phyloP scores from a whole-genome alignment of 2,797 vertebrate species.

The Selene dorsalis region DNA sequence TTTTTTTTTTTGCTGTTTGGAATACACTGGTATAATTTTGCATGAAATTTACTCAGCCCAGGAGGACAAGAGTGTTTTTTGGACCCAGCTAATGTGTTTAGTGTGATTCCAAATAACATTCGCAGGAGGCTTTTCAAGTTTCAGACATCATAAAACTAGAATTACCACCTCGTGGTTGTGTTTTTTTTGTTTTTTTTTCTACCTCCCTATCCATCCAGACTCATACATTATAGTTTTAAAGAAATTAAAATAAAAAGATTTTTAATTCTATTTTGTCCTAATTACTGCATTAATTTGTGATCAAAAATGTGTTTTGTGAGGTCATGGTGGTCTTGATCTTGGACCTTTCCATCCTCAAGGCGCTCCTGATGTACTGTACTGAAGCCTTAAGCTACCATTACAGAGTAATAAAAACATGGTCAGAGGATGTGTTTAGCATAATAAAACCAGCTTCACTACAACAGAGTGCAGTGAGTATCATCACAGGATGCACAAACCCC shows the following conservation, averaged over 20 bases:
- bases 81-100: constrained; percentile 33
- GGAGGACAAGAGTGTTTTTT: constrained; percentile 29
- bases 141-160: constrained; percentile 28
- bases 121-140: constrained; percentile 33
- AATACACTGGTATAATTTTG: constrained; percentile 18
- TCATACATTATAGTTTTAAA: background rate
- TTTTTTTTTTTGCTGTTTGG: constrained; percentile 2
- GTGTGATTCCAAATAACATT: constrained; percentile 31
- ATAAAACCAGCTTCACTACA: constrained; percentile 40
- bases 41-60: constrained; percentile 15
- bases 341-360: too few relatives aligned
- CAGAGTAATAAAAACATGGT: constrained; percentile 14
- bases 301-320: too few relatives aligned
- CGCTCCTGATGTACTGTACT: too few relatives aligned
- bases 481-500: constrained; percentile 15
- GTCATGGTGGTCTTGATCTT: too few relatives aligned
- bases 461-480: constrained; percentile 9
- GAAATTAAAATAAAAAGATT: too few relatives aligned
- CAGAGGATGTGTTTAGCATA: constrained; percentile 42
- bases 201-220: background rate
- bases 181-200: background rate
- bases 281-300: too few relatives aligned
- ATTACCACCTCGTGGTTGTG: background rate
- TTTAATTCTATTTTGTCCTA: too few relatives aligned
- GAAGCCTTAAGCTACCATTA: too few relatives aligned